Conservation (phyloP, 2,797 vertebrate species). For the Sebastes goodei region DNA sequence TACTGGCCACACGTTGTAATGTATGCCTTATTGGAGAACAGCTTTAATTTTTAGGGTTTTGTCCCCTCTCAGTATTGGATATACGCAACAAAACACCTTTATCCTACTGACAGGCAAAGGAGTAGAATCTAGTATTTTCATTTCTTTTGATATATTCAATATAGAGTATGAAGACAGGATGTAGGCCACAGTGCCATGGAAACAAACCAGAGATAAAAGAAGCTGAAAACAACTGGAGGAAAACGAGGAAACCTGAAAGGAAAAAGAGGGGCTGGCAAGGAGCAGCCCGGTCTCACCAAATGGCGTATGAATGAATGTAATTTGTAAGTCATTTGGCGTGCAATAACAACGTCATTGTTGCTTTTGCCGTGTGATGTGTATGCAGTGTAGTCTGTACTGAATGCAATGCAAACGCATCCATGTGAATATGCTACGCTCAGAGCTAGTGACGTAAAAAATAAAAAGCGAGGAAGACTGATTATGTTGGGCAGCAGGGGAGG, state of each 20-base stretch:
- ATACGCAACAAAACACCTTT: neutral
- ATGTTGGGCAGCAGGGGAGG: no score
- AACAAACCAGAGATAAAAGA: constrained; percentile 37
- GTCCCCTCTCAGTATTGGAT: neutral
- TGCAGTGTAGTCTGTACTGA: no score
- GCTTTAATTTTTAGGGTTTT: neutral
- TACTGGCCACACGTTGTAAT: neutral
- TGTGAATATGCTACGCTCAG: no score
- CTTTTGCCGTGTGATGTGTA: no score
- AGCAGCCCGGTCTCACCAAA: no score
- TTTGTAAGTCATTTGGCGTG: no score
- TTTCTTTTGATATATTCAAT: neutral
- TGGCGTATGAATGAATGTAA: no score
- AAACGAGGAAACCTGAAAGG: neutral
- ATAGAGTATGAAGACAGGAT: constrained; percentile 19
- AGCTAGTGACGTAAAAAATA: no score
- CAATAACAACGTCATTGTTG: no score
- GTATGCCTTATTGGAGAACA: neutral
- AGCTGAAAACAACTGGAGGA: neutral
- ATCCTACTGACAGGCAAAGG: neutral
- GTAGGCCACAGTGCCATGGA: constrained; percentile 63
- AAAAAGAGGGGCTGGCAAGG: neutral
- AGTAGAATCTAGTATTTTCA: neutral
- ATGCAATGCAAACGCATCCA: no score
- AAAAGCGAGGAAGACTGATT: fast-evolving